Percentiles rank a stretch among this genome's conserved stretches.
Conservation (phyloP, 2,113 vertebrate genomes). For the Capra hircus region DNA sequence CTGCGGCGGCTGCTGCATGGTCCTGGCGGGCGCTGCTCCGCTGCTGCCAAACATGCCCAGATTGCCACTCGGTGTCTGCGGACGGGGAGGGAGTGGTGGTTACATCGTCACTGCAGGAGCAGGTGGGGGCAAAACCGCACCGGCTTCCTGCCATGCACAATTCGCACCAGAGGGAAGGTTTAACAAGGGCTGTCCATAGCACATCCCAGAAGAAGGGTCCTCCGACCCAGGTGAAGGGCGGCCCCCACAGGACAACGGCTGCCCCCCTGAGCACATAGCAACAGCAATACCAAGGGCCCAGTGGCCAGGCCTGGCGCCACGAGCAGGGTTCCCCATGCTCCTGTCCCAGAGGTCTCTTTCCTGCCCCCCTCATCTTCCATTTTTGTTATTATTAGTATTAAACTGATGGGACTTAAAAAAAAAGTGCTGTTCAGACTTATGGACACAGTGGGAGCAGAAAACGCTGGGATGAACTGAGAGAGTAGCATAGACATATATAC, state of each 20-base stretch:
- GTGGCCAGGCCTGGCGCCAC: not conserved
- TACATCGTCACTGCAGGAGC: accelerated
- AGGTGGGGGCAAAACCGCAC: not conserved
- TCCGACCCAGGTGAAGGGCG: not conserved
- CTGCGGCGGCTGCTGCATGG: constrained; percentile 91
- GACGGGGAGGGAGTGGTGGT: not conserved
- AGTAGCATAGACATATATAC: not conserved
- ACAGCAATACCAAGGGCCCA: not conserved
- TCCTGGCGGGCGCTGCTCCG: constrained; percentile 93
- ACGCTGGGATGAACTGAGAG: not conserved
- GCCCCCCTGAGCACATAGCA: not conserved
- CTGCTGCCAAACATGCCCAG: constrained; percentile 96
- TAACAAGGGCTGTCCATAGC: not conserved
- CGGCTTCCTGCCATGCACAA: not conserved
- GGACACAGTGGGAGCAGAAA: not conserved
- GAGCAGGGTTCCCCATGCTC: not conserved
- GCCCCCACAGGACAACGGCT: not conserved
- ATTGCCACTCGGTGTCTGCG: constrained; percentile 94
- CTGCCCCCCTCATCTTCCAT: not conserved
- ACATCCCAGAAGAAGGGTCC: not conserved
- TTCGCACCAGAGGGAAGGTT: accelerated
- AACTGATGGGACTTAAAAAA: not conserved
- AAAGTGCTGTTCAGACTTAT: not conserved
- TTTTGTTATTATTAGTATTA: not conserved
- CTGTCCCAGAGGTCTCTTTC: not conserved